Evolutionary conservation across 2,888 invertebrate species (phyloP), one percentile per base, ranked within the genome.

Genomic region (Drosophila longiperda): DNA sequence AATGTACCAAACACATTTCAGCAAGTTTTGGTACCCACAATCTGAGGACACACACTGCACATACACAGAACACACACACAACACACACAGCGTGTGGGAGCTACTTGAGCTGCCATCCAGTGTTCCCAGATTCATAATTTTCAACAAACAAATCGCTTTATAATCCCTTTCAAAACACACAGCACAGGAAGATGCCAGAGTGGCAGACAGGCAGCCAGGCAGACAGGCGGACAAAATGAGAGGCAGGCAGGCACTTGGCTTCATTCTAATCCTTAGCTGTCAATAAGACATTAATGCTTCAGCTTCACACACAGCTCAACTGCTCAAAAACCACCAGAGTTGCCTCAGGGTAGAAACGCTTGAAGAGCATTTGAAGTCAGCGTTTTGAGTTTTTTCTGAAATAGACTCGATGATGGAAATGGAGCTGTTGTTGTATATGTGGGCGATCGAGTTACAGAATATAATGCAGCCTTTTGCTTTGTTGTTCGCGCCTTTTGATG

Each of bases 111-210:
- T 65, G 53, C 9, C 78, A 52, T 62, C 42, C 62, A 65, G 60
- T 42, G 73, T 64, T 83, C 86, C 74, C 85, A 88, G 85, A 86
- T 85, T 85, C 85, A 85, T 85, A 85, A 85, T 85, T 85, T 82
- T 86, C 80, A 74, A 86, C 85, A 88, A 85, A 88, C 85, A 85
- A 85, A 88, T 85, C 85, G 85, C 88, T 88, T 88, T 85, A 85
- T 85, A 85, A 85, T 88, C 85, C 85, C 85, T 82, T 88, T 88
- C 82, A 86, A 83, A 85, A 88, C 82, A 80, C 71, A 76, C 73
- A 26, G 29, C 45, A 23, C 45, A 23, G 45, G 45, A 45, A 45
- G 45, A 45, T 23, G 23, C 23, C 45, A 15, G 65, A 34, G 62
- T 33, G 36, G 54, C 42, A 60, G 26, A 42, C 26, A 62, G 66